Evolutionary conservation across 2,113 vertebrate genomes (phyloP), one percentile per base, ranked within the genome.

Genomic region (Prietella phreatophila): DNA sequence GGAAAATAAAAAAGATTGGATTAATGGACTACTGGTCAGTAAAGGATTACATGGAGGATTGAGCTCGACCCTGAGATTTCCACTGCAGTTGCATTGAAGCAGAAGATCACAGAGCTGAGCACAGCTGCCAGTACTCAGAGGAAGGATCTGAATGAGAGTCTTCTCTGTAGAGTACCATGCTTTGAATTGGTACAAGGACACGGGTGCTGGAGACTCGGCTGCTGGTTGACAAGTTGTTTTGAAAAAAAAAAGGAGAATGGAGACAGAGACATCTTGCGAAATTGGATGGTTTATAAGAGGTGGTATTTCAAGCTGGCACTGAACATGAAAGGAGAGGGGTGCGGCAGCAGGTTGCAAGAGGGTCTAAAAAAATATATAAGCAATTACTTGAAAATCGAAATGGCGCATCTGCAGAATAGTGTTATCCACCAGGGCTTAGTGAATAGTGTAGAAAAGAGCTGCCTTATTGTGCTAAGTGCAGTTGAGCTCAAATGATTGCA

Each of bases 261-360:
- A 88, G 87, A 79, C 47, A 1, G 27, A 56, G 87, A 56, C 71
- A 78, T 88, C 87, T 85, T 84, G 87, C 73, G 42, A 88, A 88
- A 88, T 88, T 88, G 87, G 82, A 88, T 88, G 61, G 71, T 69
- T 88, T 79, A 58, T 84, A 88, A 88, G 87, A 84, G 73, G 60
- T 79, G 87, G 87, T 84, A 83, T 84, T 80, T 88, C 82, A 80
- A 56, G 75, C 73, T 75, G 50, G 30, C 17, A 58, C 47, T 63
- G 42, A 80, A 84, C 87, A 88, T 88, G 82, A 88, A 88, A 84
- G 81, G 27, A 19, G 82, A n/a, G 78, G 30, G 69, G 30, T 58
- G 39, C 7, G 27, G 36, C 47, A 69, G 82, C 73, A 88, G 87
- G 87, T 84, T 79, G 58, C 85, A 84, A 85, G 60, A 84, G 73